A percentile compares a stretch with the other conserved stretches of the same genome.
Conservation (phyloP, 2,113 vertebrate genomes). For the Misgurnus mizolepis region DNA sequence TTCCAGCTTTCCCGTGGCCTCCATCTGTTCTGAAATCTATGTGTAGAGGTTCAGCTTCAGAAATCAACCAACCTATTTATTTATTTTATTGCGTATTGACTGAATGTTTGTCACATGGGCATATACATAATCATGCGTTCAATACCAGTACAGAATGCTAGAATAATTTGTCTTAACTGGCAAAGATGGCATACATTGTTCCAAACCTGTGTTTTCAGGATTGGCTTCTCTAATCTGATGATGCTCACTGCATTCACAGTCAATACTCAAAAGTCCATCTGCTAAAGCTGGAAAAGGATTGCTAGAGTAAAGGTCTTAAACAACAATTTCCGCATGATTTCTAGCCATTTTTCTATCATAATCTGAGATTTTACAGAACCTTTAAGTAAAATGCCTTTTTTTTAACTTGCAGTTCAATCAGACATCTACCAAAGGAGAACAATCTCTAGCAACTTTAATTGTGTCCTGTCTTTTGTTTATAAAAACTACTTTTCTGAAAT, state of each 20-base stretch:
- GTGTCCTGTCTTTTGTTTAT: conserved; percentile 4
- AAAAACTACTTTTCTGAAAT: conserved; percentile 9
- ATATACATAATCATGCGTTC: background rate
- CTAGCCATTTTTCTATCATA: too few relatives aligned
- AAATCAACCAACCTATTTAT: background rate
- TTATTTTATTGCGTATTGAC: background rate
- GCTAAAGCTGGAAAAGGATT: conserved; percentile 34
- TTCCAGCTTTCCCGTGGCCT: conserved; percentile 19
- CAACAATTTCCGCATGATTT: background rate
- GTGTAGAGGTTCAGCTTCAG: conserved; percentile 9
- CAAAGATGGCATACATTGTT: background rate
- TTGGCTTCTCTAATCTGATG: conserved; percentile 16
- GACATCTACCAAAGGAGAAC: background rate
- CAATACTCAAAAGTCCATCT: conserved; percentile 46
- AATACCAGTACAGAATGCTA: background rate
- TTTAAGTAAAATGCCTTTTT: too few relatives aligned
- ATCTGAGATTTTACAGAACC: too few relatives aligned
- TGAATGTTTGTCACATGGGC: background rate
- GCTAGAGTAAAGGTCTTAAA: background rate
- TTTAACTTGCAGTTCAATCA: background rate
- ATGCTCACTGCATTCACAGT: conserved; percentile 19
- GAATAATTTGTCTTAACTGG: background rate
- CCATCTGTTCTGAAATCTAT: conserved; percentile 29
- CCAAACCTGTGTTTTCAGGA: background rate
- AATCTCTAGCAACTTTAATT: background rate